A percentile compares a stretch with the other conserved stretches of the same genome.
These are phyloP conservation scores for Patella caerulea DNA, from an alignment of 2,888 invertebrate species.

Conservation along the genomic window DNA sequence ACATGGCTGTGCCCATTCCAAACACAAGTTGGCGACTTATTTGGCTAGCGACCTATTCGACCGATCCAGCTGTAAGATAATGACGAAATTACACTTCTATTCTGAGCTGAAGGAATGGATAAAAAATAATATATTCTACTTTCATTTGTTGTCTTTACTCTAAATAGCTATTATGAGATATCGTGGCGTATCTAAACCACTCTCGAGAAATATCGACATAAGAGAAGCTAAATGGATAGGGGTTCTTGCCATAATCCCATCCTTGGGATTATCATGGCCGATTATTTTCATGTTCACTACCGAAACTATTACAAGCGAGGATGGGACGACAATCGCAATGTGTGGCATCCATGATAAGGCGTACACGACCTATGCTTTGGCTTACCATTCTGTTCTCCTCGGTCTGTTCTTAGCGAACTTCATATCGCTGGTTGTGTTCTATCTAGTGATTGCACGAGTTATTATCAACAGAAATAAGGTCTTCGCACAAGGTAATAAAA, in stretches of 20 bases:
- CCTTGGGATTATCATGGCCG: neutral
- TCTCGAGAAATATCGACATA: neutral
- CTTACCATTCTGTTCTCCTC: neutral
- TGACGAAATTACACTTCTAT: too few relatives aligned
- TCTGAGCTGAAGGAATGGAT: too few relatives aligned
- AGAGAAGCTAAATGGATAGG: neutral
- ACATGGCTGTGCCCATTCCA: too few relatives aligned
- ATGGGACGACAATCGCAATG: neutral
- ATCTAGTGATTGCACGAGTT: neutral
- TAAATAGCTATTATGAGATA: neutral
- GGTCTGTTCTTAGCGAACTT: neutral
- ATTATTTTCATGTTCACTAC: neutral
- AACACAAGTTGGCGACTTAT: too few relatives aligned
- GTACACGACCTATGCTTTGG: neutral
- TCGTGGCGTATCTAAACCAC: neutral
- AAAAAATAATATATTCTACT: too few relatives aligned
- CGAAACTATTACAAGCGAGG: neutral
- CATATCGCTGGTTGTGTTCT: neutral
- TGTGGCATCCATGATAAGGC: neutral
- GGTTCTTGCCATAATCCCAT: neutral
- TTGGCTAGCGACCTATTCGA: too few relatives aligned
- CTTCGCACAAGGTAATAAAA: neutral
- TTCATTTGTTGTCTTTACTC: too few relatives aligned
- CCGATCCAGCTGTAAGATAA: too few relatives aligned
- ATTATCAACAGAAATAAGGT: neutral